Evolutionary conservation across 2,888 invertebrate genomes (phyloP).

Genomic region (Drosophila niveifrons): DNA sequence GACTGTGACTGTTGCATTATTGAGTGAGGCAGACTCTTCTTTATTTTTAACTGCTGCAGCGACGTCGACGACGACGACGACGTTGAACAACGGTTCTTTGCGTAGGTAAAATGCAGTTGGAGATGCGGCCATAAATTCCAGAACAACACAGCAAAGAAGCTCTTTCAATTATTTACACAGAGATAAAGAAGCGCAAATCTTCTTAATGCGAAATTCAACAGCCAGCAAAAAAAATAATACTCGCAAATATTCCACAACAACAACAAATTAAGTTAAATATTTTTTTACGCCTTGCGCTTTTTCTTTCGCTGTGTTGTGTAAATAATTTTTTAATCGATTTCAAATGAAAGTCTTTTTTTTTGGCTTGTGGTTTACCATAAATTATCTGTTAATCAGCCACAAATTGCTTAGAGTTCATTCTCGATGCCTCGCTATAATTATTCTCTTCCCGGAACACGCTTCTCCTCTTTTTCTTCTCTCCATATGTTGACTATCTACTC

Average conservation of each 20-base stretch:
- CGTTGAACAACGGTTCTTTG: constrained; percentile 63
- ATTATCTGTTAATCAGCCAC: constrained; percentile 59
- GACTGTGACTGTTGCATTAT: constrained; percentile 35
- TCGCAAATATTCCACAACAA: constrained; percentile 3
- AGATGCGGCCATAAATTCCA: constrained; percentile 61
- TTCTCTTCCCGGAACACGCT: constrained; percentile 24
- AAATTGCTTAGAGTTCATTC: constrained; percentile 44
- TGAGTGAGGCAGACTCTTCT: constrained; percentile 60
- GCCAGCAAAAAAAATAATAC: constrained; percentile 38
- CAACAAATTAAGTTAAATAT: constrained; percentile 24
- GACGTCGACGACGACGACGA: constrained; percentile 6
- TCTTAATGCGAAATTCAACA: constrained; percentile 64
- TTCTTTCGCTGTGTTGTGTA: constrained; percentile 21
- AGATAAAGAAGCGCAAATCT: constrained; percentile 63
- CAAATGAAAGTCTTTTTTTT: constrained; percentile 51
- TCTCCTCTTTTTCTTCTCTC: background rate
- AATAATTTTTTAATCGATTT: constrained; percentile 58
- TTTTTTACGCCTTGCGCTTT: constrained; percentile 22
- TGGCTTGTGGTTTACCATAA: constrained; percentile 45
- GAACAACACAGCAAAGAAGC: constrained; percentile 21
- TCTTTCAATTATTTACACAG: constrained; percentile 64
- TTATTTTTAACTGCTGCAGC: constrained; percentile 71
- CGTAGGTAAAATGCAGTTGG: constrained; percentile 71
- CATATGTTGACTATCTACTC: constrained; percentile 24
- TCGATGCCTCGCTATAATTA: constrained; percentile 16